A percentile compares a stretch with the other conserved stretches of the same genome.
phyloP scores from a whole-genome alignment of 1,140 invertebrate species.

The Polypedilum vanderplanki region DNA sequence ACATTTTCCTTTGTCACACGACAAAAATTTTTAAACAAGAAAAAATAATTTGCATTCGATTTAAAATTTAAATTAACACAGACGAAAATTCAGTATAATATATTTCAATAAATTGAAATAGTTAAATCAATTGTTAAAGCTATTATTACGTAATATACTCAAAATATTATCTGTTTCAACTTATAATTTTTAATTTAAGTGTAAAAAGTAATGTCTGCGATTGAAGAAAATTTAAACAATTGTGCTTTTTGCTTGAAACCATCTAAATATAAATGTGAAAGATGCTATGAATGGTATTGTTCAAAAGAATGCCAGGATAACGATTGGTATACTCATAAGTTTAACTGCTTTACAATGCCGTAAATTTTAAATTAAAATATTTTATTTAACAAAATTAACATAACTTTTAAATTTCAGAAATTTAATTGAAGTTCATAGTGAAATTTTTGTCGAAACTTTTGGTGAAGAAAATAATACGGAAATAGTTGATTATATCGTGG shows the following conservation, averaged over 20 bases:
- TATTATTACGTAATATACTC: too few species aligned
- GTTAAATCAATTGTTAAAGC: too few species aligned
- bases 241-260: neutral
- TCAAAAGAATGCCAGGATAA: conserved; percentile 8
- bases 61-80: neutral
- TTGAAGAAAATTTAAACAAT: neutral
- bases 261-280: neutral
- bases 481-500: too few species aligned
- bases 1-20: neutral
- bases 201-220: neutral
- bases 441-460: too few species aligned
- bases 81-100: neutral
- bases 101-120: too few species aligned
- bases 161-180: neutral
- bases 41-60: neutral
- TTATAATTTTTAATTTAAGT: neutral
- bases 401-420: too few species aligned
- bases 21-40: neutral
- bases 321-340: conserved; percentile 23
- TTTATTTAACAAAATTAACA: too few species aligned
- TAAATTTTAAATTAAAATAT: neutral
- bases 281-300: conserved; percentile 5
- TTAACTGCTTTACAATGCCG: conserved; percentile 21
- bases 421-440: too few species aligned
- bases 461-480: too few species aligned